These are phyloP conservation scores for Rhagonycha fulva DNA, from an alignment of 2,888 invertebrate genomes.

Conservation along the genomic window DNA sequence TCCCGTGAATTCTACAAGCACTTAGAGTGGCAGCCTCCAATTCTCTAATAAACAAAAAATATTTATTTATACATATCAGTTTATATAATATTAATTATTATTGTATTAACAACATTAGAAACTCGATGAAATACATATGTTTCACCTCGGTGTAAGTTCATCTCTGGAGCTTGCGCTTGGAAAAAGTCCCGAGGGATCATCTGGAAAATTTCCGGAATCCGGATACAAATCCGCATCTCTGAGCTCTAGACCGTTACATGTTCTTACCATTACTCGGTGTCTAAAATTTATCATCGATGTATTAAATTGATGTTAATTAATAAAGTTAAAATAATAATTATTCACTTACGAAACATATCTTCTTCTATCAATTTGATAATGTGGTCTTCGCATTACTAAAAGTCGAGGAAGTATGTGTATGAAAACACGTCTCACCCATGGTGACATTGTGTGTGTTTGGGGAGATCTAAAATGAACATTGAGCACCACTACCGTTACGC, in stretches of 20 bases:
- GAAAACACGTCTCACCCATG: constrained; percentile 94
- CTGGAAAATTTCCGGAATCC: constrained; percentile 48
- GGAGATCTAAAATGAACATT: constrained; percentile 98
- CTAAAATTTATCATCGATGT: constrained; percentile 45
- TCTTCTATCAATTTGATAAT: constrained; percentile 66
- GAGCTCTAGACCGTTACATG: constrained; percentile 77
- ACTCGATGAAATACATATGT: background rate
- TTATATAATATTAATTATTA: background rate
- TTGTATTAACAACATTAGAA: background rate
- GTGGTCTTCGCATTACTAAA: constrained; percentile 88
- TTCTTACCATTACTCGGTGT: constrained; percentile 72
- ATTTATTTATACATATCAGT: background rate
- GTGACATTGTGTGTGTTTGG: constrained; percentile 96
- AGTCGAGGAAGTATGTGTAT: constrained; percentile 94
- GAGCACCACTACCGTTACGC: constrained; percentile 80
- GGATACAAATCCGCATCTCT: constrained; percentile 58
- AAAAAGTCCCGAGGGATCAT: constrained; percentile 59
- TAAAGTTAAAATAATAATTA: background rate
- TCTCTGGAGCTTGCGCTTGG: constrained; percentile 62
- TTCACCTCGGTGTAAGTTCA: constrained; percentile 60
- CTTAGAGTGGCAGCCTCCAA: constrained; percentile 61
- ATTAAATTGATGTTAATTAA: constrained; percentile 6
- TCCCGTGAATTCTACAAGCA: constrained; percentile 64
- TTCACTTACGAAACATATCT: constrained; percentile 48
- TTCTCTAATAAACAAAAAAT: constrained; percentile 53